These are phyloP conservation scores for Sebastes melanostomus DNA, from an alignment of 2,797 vertebrate genomes.

Conservation along the genomic window DNA sequence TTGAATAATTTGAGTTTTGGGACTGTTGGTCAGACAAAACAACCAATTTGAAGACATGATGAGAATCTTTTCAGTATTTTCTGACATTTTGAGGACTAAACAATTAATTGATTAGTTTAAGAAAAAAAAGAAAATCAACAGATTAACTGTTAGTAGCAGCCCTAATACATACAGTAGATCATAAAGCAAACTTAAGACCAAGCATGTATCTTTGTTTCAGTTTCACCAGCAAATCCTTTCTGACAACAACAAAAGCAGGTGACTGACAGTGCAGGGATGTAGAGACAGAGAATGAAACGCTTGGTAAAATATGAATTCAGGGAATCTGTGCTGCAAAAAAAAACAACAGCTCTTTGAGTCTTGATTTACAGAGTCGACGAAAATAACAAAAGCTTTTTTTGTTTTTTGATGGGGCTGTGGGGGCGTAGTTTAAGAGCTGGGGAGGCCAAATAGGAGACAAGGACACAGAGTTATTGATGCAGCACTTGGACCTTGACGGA, in stretches of 20 bases:
- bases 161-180: not conserved
- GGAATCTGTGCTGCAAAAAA: slow-evolving; percentile 1
- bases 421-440: slow-evolving; percentile 14
- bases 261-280: not conserved
- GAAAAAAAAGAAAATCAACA: not conserved
- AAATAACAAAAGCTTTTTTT: slow-evolving; percentile 1
- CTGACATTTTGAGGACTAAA: not conserved
- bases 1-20: not conserved
- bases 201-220: not conserved
- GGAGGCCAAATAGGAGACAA: slow-evolving; percentile 38
- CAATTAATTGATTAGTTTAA: not conserved
- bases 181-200: not conserved
- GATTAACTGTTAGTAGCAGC: not conserved
- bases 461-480: slow-evolving; percentile 61
- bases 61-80: not conserved
- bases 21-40: not conserved
- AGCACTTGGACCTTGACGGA: slow-evolving; percentile 50
- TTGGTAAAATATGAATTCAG: not conserved
- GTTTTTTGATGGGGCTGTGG: not conserved
- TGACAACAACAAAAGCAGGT: slow-evolving; percentile 1
- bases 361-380: slow-evolving; percentile 14
- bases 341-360: not conserved
- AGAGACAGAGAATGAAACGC: not conserved
- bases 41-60: not conserved
- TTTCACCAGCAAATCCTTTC: not conserved